Percentiles rank a stretch among this genome's conserved stretches.
Conservation (phyloP, 1,140 invertebrate species). For the Homalodisca vitripennis region DNA sequence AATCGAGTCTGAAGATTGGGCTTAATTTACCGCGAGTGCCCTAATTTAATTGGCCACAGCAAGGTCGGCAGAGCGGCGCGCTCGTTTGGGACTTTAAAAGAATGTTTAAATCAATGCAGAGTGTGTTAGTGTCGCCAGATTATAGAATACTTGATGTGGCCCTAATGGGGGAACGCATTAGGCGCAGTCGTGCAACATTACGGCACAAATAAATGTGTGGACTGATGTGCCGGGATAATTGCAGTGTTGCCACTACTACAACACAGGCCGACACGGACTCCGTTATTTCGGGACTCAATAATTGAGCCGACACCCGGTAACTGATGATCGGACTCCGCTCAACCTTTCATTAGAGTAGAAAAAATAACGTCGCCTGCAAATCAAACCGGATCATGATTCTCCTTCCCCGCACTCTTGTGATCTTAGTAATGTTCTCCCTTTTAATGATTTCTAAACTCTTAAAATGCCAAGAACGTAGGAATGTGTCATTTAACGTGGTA, state of each 20-base stretch:
- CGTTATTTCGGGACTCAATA: conserved; percentile 19
- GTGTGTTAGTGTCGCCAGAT: conserved; percentile 20
- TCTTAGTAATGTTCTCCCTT: too few species aligned
- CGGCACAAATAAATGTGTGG: conserved; percentile 29
- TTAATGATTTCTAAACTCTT: too few species aligned
- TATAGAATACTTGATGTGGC: conserved; percentile 24
- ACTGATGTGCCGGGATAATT: conserved; percentile 27
- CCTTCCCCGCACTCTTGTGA: too few species aligned
- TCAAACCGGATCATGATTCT: too few species aligned
- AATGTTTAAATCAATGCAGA: conserved; percentile 20
- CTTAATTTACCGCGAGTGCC: background rate
- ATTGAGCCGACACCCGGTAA: conserved; percentile 10
- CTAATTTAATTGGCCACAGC: conserved; percentile 6
- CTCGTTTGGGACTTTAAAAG: conserved; percentile 19
- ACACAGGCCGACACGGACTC: background rate
- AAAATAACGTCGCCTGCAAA: too few species aligned
- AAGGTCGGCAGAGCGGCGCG: background rate
- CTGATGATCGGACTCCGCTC: too few species aligned
- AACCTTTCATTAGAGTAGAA: too few species aligned
- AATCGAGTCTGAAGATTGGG: too few species aligned
- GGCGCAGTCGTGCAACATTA: conserved; percentile 21
- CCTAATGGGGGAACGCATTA: conserved; percentile 14
- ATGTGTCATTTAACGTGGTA: too few species aligned
- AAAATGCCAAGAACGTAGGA: too few species aligned
- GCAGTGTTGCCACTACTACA: conserved; percentile 15